A percentile compares a stretch with the other conserved stretches of the same genome.
phyloP scores from a whole-genome alignment of 1,140 invertebrate species.

The Drosophila paulistorum region DNA sequence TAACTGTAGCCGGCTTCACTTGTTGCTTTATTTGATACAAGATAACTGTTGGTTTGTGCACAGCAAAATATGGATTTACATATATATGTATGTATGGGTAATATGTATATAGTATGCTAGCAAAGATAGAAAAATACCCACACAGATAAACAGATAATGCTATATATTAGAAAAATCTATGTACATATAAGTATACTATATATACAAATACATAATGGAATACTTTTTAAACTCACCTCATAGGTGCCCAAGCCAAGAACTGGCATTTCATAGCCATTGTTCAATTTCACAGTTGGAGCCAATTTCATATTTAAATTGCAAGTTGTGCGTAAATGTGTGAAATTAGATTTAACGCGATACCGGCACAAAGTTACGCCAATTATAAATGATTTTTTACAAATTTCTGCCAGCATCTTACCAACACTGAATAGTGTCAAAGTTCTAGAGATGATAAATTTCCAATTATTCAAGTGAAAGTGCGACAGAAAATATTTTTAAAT shows the following conservation, averaged over 20 bases:
- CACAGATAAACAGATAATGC: too few relatives aligned
- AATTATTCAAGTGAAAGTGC: neutral
- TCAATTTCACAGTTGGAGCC: constrained; percentile 83
- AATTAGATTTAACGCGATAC: neutral
- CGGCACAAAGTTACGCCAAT: neutral
- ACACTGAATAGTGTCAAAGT: constrained; percentile 13
- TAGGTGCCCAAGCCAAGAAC: constrained; percentile 87
- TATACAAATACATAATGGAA: neutral
- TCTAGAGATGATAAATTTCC: neutral
- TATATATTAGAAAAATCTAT: neutral
- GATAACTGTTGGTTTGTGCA: neutral
- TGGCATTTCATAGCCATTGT: constrained; percentile 86
- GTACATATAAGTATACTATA: neutral
- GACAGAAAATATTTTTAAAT: constrained; percentile 3
- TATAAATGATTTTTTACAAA: neutral
- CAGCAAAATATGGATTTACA: neutral
- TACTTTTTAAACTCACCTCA: constrained; percentile 82
- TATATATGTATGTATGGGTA: neutral
- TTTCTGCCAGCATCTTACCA: constrained; percentile 6
- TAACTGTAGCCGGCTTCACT: neutral
- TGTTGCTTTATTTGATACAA: constrained; percentile 3
- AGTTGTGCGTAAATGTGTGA: neutral
- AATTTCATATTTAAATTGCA: constrained; percentile 53
- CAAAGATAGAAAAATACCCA: too few relatives aligned
- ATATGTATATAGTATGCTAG: neutral